A percentile compares a stretch with the other conserved stretches of the same genome.
Conservation (phyloP, 2,888 invertebrate species). For the Heteropelma amictum region DNA sequence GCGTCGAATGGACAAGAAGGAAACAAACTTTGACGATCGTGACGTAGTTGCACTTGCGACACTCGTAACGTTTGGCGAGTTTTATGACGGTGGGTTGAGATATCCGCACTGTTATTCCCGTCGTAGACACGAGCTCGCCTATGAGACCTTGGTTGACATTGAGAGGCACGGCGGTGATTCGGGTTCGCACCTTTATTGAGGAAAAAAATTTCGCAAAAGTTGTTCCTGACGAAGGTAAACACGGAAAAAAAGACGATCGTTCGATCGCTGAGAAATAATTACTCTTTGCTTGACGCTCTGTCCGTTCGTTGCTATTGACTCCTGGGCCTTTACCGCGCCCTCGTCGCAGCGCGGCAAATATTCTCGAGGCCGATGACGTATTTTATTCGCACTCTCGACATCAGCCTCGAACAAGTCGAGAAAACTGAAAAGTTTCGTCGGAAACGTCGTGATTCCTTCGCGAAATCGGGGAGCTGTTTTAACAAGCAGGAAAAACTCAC, state of each 20-base stretch:
- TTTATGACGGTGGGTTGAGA: slow-evolving; percentile 88
- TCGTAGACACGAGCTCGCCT: slow-evolving; percentile 71
- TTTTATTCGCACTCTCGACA: slow-evolving; percentile 83
- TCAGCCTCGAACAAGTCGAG: slow-evolving; percentile 84
- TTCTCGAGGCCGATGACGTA: slow-evolving; percentile 83
- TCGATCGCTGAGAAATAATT: not conserved
- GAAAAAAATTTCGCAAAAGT: too few relatives aligned
- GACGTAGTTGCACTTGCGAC: slow-evolving; percentile 87
- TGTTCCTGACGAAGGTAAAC: too few relatives aligned
- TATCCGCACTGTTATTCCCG: slow-evolving; percentile 88
- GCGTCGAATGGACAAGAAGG: not conserved
- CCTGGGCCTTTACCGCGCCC: slow-evolving; percentile 82
- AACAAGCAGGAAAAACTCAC: too few relatives aligned
- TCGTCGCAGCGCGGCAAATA: slow-evolving; percentile 83
- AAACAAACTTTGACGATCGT: slow-evolving; percentile 81
- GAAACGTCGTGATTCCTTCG: too few relatives aligned
- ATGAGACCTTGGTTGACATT: slow-evolving; percentile 81
- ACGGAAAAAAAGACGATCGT: not conserved
- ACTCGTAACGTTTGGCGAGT: slow-evolving; percentile 85
- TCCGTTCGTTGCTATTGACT: slow-evolving; percentile 78
- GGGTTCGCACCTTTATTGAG: slow-evolving; percentile 70
- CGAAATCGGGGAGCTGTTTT: too few relatives aligned
- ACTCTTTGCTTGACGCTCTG: slow-evolving; percentile 80
- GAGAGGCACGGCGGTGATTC: slow-evolving; percentile 76
- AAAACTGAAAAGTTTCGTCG: slow-evolving; percentile 80